Evolutionary conservation across 1,140 invertebrate species (phyloP), one percentile per base, ranked within the genome.

Genomic region (Habropoda laboriosa): DNA sequence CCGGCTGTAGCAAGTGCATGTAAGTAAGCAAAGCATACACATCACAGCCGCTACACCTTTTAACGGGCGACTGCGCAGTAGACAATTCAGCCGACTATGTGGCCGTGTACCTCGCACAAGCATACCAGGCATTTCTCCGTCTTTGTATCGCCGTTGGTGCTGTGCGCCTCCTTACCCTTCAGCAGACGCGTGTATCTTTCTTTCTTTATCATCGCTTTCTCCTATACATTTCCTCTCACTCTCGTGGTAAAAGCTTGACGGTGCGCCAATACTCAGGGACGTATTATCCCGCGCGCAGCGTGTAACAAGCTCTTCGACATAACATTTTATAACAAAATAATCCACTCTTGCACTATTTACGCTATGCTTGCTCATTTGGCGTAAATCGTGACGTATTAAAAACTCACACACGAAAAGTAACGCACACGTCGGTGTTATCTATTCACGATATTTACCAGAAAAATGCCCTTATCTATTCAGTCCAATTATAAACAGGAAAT

Each of bases 41-140:
- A 73, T 63, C 53, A n/a, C n/a, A 55, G 58, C 55, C 68, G 78
- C 83, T 86, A 82, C 83, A 85, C 82, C 82, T 85, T 81, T 80
- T 72, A 63, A 70, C 70, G 55, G 55, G 71, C 80, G 85, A 80
- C 77, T 83, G 68, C 83, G 85, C 84, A 85, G 79, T 86, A 80
- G 77, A 77, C 68, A 76, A 86, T 85, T 83, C 78, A 68, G 53
- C 64, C 72, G 67, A 57, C 40, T 76, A 40, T 70, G 75, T 61
- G 72, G 21, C 55, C 60, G 63, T 73, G 61, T 55, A 80, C 53
- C 51, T 75, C 70, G 77, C 78, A 57, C 78, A 74, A 74, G 78
- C 78, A 75, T 80, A 80, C 71, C 71, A 79, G 47, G 49, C 76
- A 79, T 82, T 82, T 82, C 76, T 79, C 53, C 67, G 68, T 73